phyloP scores from a whole-genome alignment of 2,888 invertebrate species.

The Pomacea canaliculata region DNA sequence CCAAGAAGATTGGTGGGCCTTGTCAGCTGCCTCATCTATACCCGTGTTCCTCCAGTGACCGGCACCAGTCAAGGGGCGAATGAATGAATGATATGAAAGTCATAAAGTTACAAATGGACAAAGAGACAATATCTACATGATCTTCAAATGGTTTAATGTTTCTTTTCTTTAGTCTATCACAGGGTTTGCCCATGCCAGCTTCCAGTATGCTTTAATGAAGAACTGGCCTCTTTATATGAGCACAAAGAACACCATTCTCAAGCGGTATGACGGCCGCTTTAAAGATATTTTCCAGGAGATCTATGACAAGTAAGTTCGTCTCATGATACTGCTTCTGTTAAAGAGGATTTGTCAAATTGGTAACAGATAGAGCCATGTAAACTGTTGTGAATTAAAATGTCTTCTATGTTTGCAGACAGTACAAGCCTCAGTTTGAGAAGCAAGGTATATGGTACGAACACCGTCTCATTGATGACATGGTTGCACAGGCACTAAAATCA shows the following conservation, averaged over 20 bases:
- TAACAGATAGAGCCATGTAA: too few relatives aligned
- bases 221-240: conserved; percentile 91
- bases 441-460: conserved; percentile 91
- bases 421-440: conserved; percentile 81
- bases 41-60: too few relatives aligned
- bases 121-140: too few relatives aligned
- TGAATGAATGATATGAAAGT: too few relatives aligned
- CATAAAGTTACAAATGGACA: too few relatives aligned
- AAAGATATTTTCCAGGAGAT: conserved; percentile 93
- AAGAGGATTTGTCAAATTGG: too few relatives aligned
- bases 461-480: conserved; percentile 92
- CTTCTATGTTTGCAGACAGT: conserved; percentile 70
- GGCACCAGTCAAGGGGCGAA: too few relatives aligned
- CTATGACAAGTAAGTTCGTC: conserved; percentile 79
- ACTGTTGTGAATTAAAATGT: too few relatives aligned
- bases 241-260: conserved; percentile 92
- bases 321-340: too few relatives aligned
- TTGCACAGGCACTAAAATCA: conserved; percentile 87
- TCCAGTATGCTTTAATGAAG: conserved; percentile 86
- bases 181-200: conserved; percentile 88
- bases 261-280: conserved; percentile 89
- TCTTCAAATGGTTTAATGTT: too few relatives aligned
- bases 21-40: too few relatives aligned
- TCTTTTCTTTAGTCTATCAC: conserved; percentile 75
- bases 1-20: too few relatives aligned